Base-by-base conservation (phyloP, 1,140 invertebrate genomes). In the Forficula auricularia region DNA sequence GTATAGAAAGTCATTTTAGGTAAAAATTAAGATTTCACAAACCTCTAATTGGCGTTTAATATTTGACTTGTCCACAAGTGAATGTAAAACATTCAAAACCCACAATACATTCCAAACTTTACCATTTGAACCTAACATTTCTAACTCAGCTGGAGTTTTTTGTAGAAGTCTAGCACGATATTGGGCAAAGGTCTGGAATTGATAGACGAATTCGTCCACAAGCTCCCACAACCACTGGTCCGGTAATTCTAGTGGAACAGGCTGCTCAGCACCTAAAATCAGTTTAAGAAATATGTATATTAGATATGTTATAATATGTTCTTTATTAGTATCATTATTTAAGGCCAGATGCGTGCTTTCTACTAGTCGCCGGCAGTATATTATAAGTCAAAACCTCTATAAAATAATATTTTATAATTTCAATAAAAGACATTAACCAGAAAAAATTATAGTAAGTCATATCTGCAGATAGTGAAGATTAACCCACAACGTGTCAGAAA, bases 191-290 rank as follows among this genome's bases (percentile, higher is more conserved):
- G 81, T 80, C 64, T 94, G 88, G 62, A 98, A 98, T 66, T 96
- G 82, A 52, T 89, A 88, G 7, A 85, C 79, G 65, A 88, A 87
- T 60, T 99, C 96, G 68, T 98, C 95, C 56, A 99, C 90, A 14
- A 99, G 78, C 59, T 99, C 95, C 96, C 96, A 99, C 3, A 99
- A 65, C 96, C 95, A 99, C 54, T 97, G 84, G 62, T 98, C 95
- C 3, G 96, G 96, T 35, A 99, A 60, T 59, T 96, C 90, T 13
- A 98, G 61, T 27, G 77, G 72, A 1, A 98, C 86, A 0, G 95
- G 95, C 30, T 78, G 77, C 40, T 86, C 77, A 0, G 87, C 79
- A 57, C 81, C 72, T 75, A 42, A 9, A 55, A 27, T n/a, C n/a
- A n/a, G n/a, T n/a, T n/a, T n/a, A n/a, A n/a, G n/a, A 51, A 33